Conservation (phyloP, 2,888 invertebrate species). For the Aporophyla nigra region DNA sequence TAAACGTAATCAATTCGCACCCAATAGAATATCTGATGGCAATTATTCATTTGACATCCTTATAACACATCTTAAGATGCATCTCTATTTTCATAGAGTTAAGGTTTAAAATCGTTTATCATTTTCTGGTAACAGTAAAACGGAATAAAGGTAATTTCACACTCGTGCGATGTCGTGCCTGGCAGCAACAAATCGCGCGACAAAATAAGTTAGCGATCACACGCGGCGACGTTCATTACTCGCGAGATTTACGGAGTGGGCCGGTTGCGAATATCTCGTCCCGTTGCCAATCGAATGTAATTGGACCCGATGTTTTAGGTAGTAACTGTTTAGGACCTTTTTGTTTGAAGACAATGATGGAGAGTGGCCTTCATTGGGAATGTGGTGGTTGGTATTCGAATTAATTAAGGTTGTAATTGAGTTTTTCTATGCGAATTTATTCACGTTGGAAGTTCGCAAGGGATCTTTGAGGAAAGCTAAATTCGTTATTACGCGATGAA, state of each 20-base stretch:
- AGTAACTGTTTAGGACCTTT: constrained; percentile 60
- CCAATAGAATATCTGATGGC: constrained; percentile 58
- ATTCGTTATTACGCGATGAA: too few species aligned
- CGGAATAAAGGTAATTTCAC: constrained; percentile 52
- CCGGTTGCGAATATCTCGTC: constrained; percentile 74
- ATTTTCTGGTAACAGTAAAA: constrained; percentile 39
- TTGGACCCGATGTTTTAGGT: constrained; percentile 71
- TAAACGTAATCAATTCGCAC: constrained; percentile 64
- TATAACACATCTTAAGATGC: background rate
- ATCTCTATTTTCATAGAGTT: fast-evolving
- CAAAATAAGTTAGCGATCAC: constrained; percentile 84
- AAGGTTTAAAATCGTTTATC: constrained; percentile 22
- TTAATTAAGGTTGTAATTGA: constrained; percentile 4
- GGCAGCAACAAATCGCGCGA: constrained; percentile 83
- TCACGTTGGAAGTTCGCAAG: background rate
- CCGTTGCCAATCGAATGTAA: constrained; percentile 60
- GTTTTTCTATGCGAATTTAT: background rate
- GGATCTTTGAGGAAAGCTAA: background rate
- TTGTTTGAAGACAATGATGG: constrained; percentile 43
- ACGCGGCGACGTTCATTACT: constrained; percentile 87
- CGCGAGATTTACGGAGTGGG: constrained; percentile 79
- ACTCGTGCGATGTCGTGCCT: constrained; percentile 78
- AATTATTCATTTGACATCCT: constrained; percentile 44
- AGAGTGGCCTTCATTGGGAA: constrained; percentile 7
- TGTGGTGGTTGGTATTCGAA: constrained; percentile 22